Evolutionary conservation across 2,888 invertebrate species (phyloP).

Genomic region (Orthosia gracilis): DNA sequence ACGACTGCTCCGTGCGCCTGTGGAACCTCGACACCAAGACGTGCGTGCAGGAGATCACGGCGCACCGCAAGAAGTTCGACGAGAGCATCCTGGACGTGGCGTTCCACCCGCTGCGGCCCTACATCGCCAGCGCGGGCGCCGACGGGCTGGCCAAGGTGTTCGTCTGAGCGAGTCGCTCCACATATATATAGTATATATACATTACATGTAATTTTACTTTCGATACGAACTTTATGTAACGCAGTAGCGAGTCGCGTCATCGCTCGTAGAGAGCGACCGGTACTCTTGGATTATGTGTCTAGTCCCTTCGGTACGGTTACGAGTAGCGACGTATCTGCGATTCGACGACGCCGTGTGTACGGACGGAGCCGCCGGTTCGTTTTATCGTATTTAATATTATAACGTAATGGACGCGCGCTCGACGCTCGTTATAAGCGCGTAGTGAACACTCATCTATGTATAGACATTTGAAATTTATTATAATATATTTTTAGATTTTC

Average conservation of each 20-base stretch:
- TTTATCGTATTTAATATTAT: conserved; percentile 84
- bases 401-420: conserved; percentile 81
- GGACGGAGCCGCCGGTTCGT: conserved; percentile 73
- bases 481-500: conserved; percentile 91
- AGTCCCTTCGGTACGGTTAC: conserved; percentile 75
- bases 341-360: conserved; percentile 70
- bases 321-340: conserved; percentile 71
- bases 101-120: conserved; percentile 99
- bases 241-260: conserved; percentile 74
- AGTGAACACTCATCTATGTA: conserved; percentile 90
- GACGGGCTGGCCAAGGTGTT: conserved; percentile 99
- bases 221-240: conserved; percentile 76
- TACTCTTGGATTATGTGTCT: conserved; percentile 75
- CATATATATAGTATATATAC: conserved; percentile 69
- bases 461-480: conserved; percentile 91
- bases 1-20: conserved; percentile 99
- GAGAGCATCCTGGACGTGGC: conserved; percentile 99
- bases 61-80: conserved; percentile 99
- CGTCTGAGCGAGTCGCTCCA: conserved; percentile 91
- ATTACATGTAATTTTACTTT: conserved; percentile 80
- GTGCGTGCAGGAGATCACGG: conserved; percentile 99
- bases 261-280: conserved; percentile 70
- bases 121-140: conserved; percentile 99
- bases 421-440: conserved; percentile 83
- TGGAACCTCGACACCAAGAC: conserved; percentile 99